Percentiles rank a stretch among this genome's conserved stretches.
phyloP scores from a whole-genome alignment of 1,140 invertebrate genomes.

The Melanaphis sacchari region DNA sequence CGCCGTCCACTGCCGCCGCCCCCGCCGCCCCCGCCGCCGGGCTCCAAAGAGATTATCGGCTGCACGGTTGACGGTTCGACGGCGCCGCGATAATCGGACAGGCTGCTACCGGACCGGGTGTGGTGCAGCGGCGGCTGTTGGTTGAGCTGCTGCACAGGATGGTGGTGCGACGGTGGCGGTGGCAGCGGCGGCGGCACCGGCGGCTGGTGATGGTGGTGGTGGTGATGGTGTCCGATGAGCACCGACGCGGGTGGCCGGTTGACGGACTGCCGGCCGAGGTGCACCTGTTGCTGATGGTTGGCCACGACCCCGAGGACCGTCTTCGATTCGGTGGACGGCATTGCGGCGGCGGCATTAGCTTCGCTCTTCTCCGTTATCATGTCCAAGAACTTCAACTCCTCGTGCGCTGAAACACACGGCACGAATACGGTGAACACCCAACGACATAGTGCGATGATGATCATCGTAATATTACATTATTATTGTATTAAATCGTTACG shows the following conservation, averaged over 20 bases:
- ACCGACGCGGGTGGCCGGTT: neutral
- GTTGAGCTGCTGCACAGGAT: neutral
- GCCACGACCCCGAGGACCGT: neutral
- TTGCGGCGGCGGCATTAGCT: neutral
- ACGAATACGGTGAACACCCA: neutral
- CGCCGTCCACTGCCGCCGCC: neutral
- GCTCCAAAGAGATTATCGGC: neutral
- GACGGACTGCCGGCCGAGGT: neutral
- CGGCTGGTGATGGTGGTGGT: neutral
- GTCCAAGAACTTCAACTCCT: neutral
- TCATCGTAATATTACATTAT: no score
- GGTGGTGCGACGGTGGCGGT: neutral
- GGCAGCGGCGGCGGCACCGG: neutral
- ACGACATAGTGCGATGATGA: neutral
- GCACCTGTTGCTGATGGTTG: neutral
- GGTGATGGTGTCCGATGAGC: neutral
- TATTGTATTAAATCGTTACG: neutral
- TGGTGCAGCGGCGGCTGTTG: neutral
- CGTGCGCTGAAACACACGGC: constrained; percentile 15
- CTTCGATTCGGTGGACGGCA: neutral
- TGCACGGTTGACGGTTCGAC: neutral
- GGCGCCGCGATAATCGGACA: neutral
- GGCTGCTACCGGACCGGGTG: neutral
- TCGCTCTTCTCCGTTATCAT: neutral
- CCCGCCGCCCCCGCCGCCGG: neutral